phyloP scores from a whole-genome alignment of 1,140 invertebrate species.

The Sipha flava region DNA sequence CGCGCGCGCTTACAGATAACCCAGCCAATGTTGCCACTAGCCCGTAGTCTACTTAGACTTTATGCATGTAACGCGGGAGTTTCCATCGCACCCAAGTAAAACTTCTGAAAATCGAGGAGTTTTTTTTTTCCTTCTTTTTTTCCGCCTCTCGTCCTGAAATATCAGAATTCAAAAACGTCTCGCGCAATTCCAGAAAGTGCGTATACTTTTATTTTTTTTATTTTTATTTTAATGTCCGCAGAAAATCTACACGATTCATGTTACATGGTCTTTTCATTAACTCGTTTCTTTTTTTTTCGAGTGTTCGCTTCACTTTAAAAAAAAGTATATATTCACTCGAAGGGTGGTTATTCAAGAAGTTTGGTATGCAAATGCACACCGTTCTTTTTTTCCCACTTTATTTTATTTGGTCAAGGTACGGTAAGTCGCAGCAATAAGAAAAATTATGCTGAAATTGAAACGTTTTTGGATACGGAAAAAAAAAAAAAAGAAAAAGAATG shows the following conservation, averaged over 20 bases:
- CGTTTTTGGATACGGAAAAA: too few species aligned
- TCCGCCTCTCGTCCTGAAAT: background rate
- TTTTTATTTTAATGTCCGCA: background rate
- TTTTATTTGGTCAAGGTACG: background rate
- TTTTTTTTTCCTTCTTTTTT: background rate
- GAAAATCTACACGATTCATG: background rate
- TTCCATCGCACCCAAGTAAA: background rate
- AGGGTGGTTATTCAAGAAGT: background rate
- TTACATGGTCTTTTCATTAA: background rate
- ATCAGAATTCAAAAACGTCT: slow-evolving; percentile 13
- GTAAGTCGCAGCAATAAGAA: background rate
- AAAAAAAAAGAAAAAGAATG: too few species aligned
- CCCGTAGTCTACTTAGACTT: slow-evolving; percentile 24
- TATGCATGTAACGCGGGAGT: background rate
- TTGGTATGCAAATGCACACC: background rate
- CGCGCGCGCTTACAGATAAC: background rate
- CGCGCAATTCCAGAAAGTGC: background rate
- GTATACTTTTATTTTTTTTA: background rate
- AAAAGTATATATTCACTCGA: background rate
- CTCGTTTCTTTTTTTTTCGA: background rate
- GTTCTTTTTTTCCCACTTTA: too few species aligned
- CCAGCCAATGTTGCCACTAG: slow-evolving; percentile 6
- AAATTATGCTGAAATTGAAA: background rate
- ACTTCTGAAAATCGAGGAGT: slow-evolving; percentile 5
- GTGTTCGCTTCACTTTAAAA: too few species aligned